phyloP scores from a whole-genome alignment of 2,113 vertebrate genomes.

The Meleagris gallopavo region DNA sequence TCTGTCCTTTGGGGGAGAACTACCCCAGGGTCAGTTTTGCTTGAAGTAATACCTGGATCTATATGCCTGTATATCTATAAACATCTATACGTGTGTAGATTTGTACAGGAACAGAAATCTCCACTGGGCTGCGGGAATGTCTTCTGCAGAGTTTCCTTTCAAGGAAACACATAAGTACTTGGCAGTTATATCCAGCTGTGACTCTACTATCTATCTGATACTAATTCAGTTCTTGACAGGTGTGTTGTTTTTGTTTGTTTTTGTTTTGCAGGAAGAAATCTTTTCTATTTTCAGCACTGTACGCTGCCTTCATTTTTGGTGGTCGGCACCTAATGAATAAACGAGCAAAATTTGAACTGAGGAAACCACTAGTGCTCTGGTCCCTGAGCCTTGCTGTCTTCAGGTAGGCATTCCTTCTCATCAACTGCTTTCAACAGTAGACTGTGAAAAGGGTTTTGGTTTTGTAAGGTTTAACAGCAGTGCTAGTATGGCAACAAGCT shows the following conservation, averaged over 20 bases:
- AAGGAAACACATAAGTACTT: neutral
- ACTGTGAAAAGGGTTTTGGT: neutral
- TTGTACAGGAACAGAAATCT: fast-evolving
- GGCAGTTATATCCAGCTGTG: neutral
- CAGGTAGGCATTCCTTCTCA: constrained; percentile 81
- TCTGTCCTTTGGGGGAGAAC: neutral
- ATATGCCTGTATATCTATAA: no score
- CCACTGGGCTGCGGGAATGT: neutral
- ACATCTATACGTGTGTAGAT: no score
- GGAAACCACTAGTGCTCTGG: constrained; percentile 98
- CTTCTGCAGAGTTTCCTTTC: neutral
- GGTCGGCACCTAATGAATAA: constrained; percentile 98
- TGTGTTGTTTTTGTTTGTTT: constrained; percentile 16
- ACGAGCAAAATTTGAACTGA: constrained; percentile 97
- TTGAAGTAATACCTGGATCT: neutral
- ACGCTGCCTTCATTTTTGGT: constrained; percentile 96
- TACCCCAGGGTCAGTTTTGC: neutral
- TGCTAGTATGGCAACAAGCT: neutral
- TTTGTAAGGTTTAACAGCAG: neutral
- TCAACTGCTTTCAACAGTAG: neutral
- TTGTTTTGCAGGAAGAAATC: constrained; percentile 94
- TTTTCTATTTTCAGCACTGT: constrained; percentile 95
- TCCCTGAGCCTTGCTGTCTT: constrained; percentile 96
- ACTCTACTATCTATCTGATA: neutral
- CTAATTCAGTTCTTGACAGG: constrained; percentile 1